Conservation (phyloP, 2,113 vertebrate species). For the Rhinolophus ferrumequinum region DNA sequence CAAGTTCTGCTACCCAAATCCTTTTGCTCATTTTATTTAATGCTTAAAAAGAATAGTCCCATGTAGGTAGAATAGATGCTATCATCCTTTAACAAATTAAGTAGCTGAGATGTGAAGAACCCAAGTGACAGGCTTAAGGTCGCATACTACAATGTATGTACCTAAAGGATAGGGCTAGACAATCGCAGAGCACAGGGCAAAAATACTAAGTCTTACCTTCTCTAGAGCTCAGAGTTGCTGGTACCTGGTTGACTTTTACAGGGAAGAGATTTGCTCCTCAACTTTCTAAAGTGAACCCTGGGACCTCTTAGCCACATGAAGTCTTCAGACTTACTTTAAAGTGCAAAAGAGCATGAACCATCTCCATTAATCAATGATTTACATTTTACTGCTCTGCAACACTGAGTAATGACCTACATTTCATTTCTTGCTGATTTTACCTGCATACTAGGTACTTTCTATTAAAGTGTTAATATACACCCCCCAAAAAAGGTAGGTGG, state of each 20-base stretch:
- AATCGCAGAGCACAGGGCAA: background rate
- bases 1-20: background rate
- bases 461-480: background rate
- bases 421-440: constrained; percentile 35
- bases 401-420: background rate
- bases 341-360: background rate
- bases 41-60: background rate
- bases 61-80: background rate
- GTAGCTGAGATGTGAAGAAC: background rate
- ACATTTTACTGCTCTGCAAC: background rate
- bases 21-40: background rate
- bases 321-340: background rate
- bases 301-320: background rate
- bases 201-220: background rate
- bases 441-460: background rate
- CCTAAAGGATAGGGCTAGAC: background rate
- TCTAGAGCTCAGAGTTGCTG: background rate
- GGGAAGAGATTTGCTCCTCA: background rate
- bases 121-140: background rate
- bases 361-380: background rate
- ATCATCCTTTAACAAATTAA: constrained; percentile 10
- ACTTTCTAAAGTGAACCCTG: background rate
- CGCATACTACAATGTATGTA: too few relatives aligned
- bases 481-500: background rate
- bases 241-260: background rate